Evolutionary conservation across 2,797 vertebrate species (phyloP).

Genomic region (Semotilus atromaculatus): DNA sequence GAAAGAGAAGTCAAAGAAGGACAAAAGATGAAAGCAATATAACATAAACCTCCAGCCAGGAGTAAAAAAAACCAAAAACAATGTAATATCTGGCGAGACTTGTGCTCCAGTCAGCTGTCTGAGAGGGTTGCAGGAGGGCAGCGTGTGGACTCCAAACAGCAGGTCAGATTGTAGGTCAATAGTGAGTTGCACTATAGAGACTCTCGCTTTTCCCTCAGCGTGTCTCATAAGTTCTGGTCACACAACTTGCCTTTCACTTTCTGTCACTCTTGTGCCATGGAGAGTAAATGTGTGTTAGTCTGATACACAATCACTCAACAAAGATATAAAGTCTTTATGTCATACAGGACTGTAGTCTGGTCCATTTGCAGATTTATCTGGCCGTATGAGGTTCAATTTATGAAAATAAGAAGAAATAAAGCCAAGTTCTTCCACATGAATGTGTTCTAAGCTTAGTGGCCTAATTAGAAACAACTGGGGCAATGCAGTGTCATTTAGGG

Average conservation of each 20-base stretch:
- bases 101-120: not conserved
- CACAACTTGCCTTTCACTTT: constrained; percentile 3
- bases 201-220: constrained; percentile 29
- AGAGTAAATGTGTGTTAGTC: constrained; percentile 60
- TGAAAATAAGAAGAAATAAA: not conserved
- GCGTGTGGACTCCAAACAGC: constrained; percentile 55
- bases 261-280: constrained; percentile 64
- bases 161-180: constrained; percentile 65
- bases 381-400: too few relatives aligned
- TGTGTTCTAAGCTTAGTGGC: not conserved
- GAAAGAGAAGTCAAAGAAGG: constrained; percentile 47
- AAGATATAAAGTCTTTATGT: constrained; percentile 3
- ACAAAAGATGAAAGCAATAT: constrained; percentile 56
- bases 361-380: not conserved
- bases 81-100: constrained; percentile 47
- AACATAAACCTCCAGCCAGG: constrained; percentile 61
- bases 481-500: not conserved
- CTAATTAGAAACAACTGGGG: not conserved
- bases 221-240: constrained; percentile 22
- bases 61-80: constrained; percentile 53
- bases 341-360: not conserved
- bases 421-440: not conserved
- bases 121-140: constrained; percentile 32
- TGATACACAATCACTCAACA: constrained; percentile 16
- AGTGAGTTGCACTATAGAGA: constrained; percentile 20